Conservation (phyloP, 2,113 vertebrate genomes). For the Archocentrus centrarchus region DNA sequence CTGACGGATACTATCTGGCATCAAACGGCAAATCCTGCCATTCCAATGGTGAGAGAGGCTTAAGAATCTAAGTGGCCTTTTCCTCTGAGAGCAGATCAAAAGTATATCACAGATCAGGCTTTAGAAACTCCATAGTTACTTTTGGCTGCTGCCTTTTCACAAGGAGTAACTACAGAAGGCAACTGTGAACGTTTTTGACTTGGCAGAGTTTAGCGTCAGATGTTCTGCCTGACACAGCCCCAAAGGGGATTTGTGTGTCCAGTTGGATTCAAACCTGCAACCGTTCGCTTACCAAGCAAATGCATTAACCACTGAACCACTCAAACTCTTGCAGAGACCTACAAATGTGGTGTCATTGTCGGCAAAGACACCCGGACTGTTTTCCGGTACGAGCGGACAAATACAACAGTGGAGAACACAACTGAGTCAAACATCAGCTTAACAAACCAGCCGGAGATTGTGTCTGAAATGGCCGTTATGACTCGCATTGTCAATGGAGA, state of each 20-base stretch:
- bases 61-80: background rate
- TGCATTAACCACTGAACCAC: no score
- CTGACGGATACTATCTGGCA: constrained; percentile 84
- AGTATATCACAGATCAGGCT: background rate
- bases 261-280: no score
- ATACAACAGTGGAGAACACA: background rate
- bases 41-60: constrained; percentile 81
- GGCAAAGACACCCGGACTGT: background rate
- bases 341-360: constrained; percentile 63
- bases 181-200: no score
- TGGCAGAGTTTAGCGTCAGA: no score
- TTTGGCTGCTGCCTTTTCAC: no score
- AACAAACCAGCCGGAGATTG: background rate
- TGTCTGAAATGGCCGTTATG: no score
- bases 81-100: background rate
- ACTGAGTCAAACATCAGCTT: background rate
- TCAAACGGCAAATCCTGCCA: constrained; percentile 83
- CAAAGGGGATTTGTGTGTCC: no score
- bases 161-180: no score
- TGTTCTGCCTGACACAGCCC: no score
- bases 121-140: no score
- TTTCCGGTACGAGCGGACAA: constrained; percentile 35
- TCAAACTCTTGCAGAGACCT: constrained; percentile 54
- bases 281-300: no score
- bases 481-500: no score